Evolutionary conservation across 1,140 invertebrate genomes (phyloP), one percentile per base, ranked within the genome.

Genomic region (Triops cancriformis): DNA sequence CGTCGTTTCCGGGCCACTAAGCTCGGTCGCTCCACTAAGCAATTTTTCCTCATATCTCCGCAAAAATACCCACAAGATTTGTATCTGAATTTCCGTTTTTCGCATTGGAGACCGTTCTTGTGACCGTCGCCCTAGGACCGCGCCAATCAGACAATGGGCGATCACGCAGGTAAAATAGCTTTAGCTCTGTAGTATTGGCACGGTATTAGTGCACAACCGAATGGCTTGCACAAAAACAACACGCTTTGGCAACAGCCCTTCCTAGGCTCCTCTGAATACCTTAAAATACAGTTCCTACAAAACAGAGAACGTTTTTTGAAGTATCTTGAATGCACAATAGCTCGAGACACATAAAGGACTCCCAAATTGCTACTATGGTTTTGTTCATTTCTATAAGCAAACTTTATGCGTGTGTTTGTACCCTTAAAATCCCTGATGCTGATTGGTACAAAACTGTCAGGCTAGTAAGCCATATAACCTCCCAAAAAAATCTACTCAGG

Each of bases 121-220:
- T 64, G 51, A 64, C 51, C 18, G 23, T 64, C 51, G 51, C 2
- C 18, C 6, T 64, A 64, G 9, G 10, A 6, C 51, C 51, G 51
- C 23, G 51, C 51, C 51, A 64, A 64, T 64, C 51, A 18, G 51
- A 64, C 18, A 64, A 64, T 64, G 51, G 51, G n/a, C n/a, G 51
- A 64, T 64, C 51, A 64, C 51, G 51, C 51, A 64, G 51, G 51
- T 64, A 64, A 64, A 64, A 64, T 23, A 64, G 51, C 14, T 64
- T 23, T 64, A n/a, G 10, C 51, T 64, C 51, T 64, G 10, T 64
- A 5, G 51, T 23, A 64, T 23, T 23, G 51, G 23, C 51, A 64
- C 14, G 14, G 51, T n/a, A n/a, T n/a, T n/a, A n/a, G n/a, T 6
- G 18, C 51, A 64, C 51, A 64, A 23, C 23, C 14, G 23, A 64